These are phyloP conservation scores for Vidua chalybeata DNA, from an alignment of 2,113 vertebrate genomes.

Conservation along the genomic window DNA sequence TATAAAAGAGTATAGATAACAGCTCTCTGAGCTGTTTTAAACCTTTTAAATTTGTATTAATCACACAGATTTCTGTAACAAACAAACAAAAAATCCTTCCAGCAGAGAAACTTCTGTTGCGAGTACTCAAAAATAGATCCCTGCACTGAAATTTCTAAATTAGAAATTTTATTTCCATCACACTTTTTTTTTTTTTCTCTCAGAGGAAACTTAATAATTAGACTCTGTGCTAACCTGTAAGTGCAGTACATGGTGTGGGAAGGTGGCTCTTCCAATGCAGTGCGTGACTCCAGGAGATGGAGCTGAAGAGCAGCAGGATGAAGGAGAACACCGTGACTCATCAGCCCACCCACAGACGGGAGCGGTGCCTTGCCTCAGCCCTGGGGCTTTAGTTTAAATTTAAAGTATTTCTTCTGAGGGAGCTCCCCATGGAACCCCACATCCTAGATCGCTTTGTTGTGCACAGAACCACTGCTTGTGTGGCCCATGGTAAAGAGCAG, in stretches of 20 bases:
- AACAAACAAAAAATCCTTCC: background rate
- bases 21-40: background rate
- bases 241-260: background rate
- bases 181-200: background rate
- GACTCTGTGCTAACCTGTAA: background rate
- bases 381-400: background rate
- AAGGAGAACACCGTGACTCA: background rate
- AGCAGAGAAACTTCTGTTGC: background rate
- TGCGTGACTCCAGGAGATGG: background rate
- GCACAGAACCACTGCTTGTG: background rate
- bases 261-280: background rate
- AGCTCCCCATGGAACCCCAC: background rate
- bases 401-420: background rate
- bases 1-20: background rate
- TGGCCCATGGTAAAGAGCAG: background rate
- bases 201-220: background rate
- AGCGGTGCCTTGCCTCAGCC: background rate
- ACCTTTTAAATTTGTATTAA: background rate
- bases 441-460: background rate
- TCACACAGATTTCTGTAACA: background rate
- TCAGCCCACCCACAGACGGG: background rate
- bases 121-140: background rate
- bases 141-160: background rate
- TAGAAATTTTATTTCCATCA: background rate
- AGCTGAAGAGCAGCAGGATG: slow-evolving; percentile 14